phyloP scores from a whole-genome alignment of 2,888 invertebrate species.

The Odontothrips loti region DNA sequence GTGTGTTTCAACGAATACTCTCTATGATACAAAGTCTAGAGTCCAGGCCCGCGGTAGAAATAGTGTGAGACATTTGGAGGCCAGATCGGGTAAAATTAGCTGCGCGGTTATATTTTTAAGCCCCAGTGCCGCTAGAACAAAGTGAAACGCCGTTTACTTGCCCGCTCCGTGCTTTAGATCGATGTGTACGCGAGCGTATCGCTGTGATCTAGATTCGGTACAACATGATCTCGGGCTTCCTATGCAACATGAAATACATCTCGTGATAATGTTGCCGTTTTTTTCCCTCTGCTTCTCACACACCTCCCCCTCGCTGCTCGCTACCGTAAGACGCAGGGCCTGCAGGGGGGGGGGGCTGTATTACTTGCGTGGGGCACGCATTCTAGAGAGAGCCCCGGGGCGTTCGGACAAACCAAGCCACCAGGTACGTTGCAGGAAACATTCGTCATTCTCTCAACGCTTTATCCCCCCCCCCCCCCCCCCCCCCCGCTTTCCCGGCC shows the following conservation, averaged over 20 bases:
- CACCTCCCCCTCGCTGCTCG: background rate
- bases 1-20: no score
- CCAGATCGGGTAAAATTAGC: no score
- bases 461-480: no score
- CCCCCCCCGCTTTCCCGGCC: background rate
- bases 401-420: background rate
- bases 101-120: no score
- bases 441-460: slow-evolving; percentile 10
- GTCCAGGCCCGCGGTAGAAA: no score
- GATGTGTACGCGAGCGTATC: background rate
- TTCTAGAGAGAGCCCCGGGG: background rate
- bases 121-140: no score
- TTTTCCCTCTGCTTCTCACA: background rate
- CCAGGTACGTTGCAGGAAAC: background rate
- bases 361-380: background rate
- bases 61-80: no score
- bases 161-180: no score
- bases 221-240: no score
- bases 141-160: no score
- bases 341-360: background rate
- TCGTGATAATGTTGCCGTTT: background rate
- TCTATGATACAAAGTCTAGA: no score
- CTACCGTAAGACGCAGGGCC: background rate
- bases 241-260: no score
- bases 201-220: background rate